Conservation (phyloP, 1,140 invertebrate genomes). For the Cydia fagiglandana region DNA sequence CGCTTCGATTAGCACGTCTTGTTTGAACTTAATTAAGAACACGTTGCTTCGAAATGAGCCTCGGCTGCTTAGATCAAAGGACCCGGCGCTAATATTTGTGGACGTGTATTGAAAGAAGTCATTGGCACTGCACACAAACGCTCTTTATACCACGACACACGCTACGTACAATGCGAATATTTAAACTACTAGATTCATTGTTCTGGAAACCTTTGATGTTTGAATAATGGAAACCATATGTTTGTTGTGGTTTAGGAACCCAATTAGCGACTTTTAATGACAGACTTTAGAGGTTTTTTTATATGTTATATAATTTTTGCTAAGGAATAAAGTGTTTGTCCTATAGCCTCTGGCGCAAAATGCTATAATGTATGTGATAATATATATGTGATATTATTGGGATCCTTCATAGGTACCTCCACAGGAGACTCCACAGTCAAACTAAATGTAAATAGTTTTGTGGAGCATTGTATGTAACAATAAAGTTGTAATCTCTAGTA, state of each 20-base stretch:
- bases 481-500: too few relatives aligned
- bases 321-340: too few relatives aligned
- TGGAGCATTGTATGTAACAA: too few relatives aligned
- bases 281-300: background rate
- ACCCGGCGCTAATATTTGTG: conserved; percentile 25
- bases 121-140: conserved; percentile 22
- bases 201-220: background rate
- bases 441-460: too few relatives aligned
- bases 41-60: conserved; percentile 28
- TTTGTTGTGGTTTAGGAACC: background rate
- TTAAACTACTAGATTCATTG: background rate
- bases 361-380: too few relatives aligned
- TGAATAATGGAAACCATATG: background rate
- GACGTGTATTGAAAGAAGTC: conserved; percentile 30
- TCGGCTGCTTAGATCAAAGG: conserved; percentile 28
- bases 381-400: background rate
- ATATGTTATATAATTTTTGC: too few relatives aligned
- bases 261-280: background rate
- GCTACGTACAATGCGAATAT: background rate
- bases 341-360: too few relatives aligned
- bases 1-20: conserved; percentile 32
- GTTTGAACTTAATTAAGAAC: conserved; percentile 32
- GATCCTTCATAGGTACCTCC: background rate
- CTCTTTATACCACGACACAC: conserved; percentile 3
- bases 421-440: too few relatives aligned